Evolutionary conservation across 2,888 invertebrate species (phyloP).

Genomic region (Chloroclysta siterata): DNA sequence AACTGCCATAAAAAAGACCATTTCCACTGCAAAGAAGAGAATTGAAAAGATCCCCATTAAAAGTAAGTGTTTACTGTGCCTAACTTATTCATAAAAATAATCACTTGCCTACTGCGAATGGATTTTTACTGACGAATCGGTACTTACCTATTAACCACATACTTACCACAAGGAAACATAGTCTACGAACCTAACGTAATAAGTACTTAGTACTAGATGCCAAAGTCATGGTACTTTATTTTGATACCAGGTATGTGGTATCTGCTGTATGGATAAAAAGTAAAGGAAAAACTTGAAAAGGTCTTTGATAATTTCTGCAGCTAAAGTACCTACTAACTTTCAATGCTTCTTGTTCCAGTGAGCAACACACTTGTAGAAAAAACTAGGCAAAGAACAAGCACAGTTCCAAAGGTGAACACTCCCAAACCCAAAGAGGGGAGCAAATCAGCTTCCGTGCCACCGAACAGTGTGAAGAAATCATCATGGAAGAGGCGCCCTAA

Average conservation of each 20-base stretch:
- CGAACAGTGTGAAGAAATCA: conserved; percentile 59
- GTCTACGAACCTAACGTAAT: too few relatives aligned
- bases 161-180: too few relatives aligned
- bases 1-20: conserved; percentile 57
- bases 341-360: conserved; percentile 48
- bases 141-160: too few relatives aligned
- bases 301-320: too few relatives aligned
- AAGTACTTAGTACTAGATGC: too few relatives aligned
- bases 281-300: too few relatives aligned
- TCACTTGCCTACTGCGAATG: not conserved
- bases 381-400: conserved; percentile 55
- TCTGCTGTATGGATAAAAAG: too few relatives aligned
- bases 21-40: conserved; percentile 50
- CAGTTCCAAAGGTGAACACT: conserved; percentile 59
- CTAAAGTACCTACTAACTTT: too few relatives aligned
- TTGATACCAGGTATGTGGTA: too few relatives aligned
- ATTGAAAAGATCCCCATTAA: conserved; percentile 56
- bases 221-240: too few relatives aligned
- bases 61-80: conserved; percentile 47
- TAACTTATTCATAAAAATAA: not conserved
- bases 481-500: conserved; percentile 66
- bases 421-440: conserved; percentile 67
- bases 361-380: conserved; percentile 41
- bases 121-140: too few relatives aligned
- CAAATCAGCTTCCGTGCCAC: conserved; percentile 52